Evolutionary conservation across 2,797 vertebrate genomes (phyloP).

Genomic region (Sebastes goodei): DNA sequence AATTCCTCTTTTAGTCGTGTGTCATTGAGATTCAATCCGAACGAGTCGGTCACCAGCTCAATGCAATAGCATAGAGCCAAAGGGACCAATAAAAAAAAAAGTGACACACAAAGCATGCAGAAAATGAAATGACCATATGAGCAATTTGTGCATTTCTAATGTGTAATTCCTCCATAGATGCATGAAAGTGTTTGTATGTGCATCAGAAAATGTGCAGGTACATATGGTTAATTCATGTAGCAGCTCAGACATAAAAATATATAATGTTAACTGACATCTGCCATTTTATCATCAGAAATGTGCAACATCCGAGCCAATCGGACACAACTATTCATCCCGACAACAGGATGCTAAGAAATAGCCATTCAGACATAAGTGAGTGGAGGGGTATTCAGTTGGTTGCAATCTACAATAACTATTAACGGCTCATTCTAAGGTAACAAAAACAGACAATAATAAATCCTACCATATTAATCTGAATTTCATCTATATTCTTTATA

Average conservation of each 20-base stretch:
- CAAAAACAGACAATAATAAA: too few species aligned
- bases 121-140: not conserved
- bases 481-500: not conserved
- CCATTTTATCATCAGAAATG: not conserved
- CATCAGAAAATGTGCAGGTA: not conserved
- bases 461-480: too few species aligned
- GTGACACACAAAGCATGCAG: constrained; percentile 35
- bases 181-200: not conserved
- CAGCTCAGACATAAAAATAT: not conserved
- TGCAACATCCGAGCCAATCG: not conserved
- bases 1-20: constrained; percentile 27
- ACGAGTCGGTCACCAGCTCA: constrained; percentile 13
- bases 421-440: too few species aligned
- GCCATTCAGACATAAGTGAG: not conserved
- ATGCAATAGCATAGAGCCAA: constrained; percentile 18
- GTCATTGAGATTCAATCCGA: constrained; percentile 47
- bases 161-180: not conserved
- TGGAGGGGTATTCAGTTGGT: too few species aligned
- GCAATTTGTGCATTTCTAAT: not conserved
- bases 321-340: not conserved
- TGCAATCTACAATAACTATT: too few species aligned
- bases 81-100: constrained; percentile 55
- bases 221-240: not conserved
- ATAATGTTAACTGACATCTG: not conserved
- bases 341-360: not conserved